Evolutionary conservation across 2,113 vertebrate genomes (phyloP).

Genomic region (Ailuropoda melanoleuca): DNA sequence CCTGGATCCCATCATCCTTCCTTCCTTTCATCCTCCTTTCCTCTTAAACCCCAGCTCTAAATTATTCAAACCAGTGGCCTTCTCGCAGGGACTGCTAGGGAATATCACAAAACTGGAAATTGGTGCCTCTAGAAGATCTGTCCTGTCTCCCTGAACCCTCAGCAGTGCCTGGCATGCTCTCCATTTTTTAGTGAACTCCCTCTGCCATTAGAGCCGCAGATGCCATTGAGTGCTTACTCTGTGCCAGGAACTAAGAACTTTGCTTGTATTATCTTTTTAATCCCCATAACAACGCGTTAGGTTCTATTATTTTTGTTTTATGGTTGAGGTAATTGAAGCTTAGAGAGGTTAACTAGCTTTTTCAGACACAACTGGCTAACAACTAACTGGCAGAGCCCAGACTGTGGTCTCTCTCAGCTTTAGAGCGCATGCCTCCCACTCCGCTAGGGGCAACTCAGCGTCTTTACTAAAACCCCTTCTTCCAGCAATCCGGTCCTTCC

Average conservation of each 20-base stretch:
- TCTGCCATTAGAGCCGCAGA: background rate
- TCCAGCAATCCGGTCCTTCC: background rate
- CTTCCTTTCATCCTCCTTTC: background rate
- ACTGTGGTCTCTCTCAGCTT: background rate
- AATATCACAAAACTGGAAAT: background rate
- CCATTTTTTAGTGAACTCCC: background rate
- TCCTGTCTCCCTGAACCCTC: background rate
- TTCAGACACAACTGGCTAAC: background rate
- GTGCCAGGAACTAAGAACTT: background rate
- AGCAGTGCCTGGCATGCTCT: background rate
- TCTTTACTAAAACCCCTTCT: background rate
- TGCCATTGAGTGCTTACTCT: background rate
- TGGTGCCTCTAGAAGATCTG: background rate
- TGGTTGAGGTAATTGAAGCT: background rate
- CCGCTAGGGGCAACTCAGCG: background rate
- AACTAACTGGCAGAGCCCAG: background rate
- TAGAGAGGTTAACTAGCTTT: background rate
- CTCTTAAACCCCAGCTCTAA: background rate
- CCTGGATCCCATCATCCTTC: background rate
- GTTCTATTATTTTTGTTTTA: background rate
- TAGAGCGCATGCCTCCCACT: background rate
- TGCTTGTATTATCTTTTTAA: background rate
- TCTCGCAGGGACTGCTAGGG: background rate
- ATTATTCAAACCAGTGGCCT: background rate
- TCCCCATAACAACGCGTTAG: background rate